Evolutionary conservation across 2,888 invertebrate genomes (phyloP), one percentile per base, ranked within the genome.

Genomic region (Pseudanteris insignis): DNA sequence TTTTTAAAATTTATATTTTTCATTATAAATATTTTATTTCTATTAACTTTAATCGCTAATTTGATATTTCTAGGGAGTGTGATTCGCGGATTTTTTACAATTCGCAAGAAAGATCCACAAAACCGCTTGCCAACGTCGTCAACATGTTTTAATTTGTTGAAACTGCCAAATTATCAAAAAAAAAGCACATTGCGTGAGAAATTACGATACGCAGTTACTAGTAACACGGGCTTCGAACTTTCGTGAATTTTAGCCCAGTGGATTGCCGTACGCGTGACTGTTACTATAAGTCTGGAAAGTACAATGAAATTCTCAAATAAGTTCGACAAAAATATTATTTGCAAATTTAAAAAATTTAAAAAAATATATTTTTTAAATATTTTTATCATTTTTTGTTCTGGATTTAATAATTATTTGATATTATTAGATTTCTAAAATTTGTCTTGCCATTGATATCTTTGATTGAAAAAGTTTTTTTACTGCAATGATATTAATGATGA

Each of bases 171-270:
- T 83, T 99, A 99, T 80, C 96, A 95, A 80, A 96, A 95, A 81
- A 93, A 96, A 73, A 90, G 92, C 71, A 95, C 96, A 0, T 82
- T 99, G 3, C 84, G 95, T 36, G 98, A 99, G 75, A 99, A 99
- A 81, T 83, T 99, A 2, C 87, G 96, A 24, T 99, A 99, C 79
- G 99, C 99, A 0, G 95, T 99, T 47, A 91, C 91, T 65, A 95
- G 96, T 73, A 97, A 98, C 80, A 96, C 98, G 9, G 99, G 99
- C 12, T 99, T 99, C 81, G 99, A 99, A 82, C 85, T 99, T n/a
- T 97, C 97, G 2, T 97, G 90, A 84, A 59, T 12, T 28, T 26
- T 21, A 6, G 10, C 37, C 2, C 11, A n/a, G 29, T 44, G n/a
- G n/a, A n/a, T 26, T 26, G 2, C 26, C 6, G n/a, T n/a, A 8